Conservation (phyloP, 2,888 invertebrate species). For the Malacosoma neustria region DNA sequence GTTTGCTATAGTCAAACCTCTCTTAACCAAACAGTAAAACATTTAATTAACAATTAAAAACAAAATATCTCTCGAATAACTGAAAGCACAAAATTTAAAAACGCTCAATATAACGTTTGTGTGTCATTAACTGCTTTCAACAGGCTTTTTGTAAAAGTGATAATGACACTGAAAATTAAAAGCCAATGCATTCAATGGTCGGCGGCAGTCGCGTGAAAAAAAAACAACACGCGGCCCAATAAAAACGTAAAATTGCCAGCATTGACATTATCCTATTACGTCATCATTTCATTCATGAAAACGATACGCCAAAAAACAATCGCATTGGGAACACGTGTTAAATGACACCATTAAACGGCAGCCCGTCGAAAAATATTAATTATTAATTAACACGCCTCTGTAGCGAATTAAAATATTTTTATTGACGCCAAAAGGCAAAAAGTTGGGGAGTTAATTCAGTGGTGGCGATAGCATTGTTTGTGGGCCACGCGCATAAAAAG, state of each 20-base stretch:
- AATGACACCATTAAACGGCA: constrained; percentile 60
- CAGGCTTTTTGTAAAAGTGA: constrained; percentile 64
- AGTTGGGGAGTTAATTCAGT: constrained; percentile 66
- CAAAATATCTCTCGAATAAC: background rate
- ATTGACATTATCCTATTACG: constrained; percentile 74
- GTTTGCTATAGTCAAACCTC: too few species aligned
- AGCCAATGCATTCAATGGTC: constrained; percentile 68
- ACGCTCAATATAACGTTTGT: background rate
- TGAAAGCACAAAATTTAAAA: background rate
- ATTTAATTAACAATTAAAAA: background rate
- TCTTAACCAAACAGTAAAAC: too few species aligned
- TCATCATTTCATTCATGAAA: constrained; percentile 72
- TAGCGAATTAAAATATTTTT: constrained; percentile 72
- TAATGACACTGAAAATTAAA: constrained; percentile 75
- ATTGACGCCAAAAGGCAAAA: constrained; percentile 68
- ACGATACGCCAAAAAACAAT: constrained; percentile 66
- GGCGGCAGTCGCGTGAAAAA: constrained; percentile 51
- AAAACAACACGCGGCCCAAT: constrained; percentile 59
- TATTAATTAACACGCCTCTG: constrained; percentile 64
- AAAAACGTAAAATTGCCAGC: constrained; percentile 70
- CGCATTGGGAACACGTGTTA: constrained; percentile 64
- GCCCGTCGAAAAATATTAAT: constrained; percentile 70
- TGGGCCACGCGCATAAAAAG: constrained; percentile 65
- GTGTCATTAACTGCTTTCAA: constrained; percentile 7
- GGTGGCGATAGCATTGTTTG: constrained; percentile 71